Evolutionary conservation across 2,113 vertebrate genomes (phyloP).

Genomic region (Hymenochirus boettgeri): DNA sequence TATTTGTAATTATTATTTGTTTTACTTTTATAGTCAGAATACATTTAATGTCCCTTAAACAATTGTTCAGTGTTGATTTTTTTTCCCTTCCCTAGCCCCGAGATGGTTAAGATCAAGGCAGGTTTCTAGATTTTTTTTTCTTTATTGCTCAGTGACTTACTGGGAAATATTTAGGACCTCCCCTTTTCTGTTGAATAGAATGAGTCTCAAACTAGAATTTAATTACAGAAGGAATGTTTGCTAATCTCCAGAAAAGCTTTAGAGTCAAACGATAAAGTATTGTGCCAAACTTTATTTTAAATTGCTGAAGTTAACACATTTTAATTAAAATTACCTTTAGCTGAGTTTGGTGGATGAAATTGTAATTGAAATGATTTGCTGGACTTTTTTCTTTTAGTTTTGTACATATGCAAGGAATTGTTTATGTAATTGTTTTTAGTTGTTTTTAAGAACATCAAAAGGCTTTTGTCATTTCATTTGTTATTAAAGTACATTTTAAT

Average conservation of each 20-base stretch:
- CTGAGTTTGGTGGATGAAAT: conserved; percentile 4
- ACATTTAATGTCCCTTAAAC: no score
- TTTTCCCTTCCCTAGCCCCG: neutral
- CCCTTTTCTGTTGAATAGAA: conserved; percentile 11
- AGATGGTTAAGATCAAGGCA: neutral
- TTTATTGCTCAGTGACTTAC: neutral
- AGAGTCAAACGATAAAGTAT: conserved; percentile 37
- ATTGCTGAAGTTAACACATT: conserved; percentile 25
- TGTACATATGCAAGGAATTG: neutral
- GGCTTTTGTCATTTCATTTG: no score
- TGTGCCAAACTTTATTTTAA: conserved; percentile 18
- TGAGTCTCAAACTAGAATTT: conserved; percentile 24
- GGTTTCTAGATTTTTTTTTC: neutral
- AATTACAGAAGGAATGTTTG: conserved; percentile 39
- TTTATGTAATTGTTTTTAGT: no score
- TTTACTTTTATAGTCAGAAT: no score
- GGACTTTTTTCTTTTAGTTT: no score
- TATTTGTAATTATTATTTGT: neutral
- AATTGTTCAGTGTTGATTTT: neutral
- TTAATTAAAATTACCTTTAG: conserved; percentile 29
- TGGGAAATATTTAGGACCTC: conserved; percentile 9
- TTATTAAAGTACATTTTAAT: no score
- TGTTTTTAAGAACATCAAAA: no score
- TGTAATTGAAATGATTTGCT: neutral
- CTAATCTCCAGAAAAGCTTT: conserved; percentile 36